These are phyloP conservation scores for Trichogramma evanescens DNA, from an alignment of 2,888 invertebrate genomes.

Conservation along the genomic window DNA sequence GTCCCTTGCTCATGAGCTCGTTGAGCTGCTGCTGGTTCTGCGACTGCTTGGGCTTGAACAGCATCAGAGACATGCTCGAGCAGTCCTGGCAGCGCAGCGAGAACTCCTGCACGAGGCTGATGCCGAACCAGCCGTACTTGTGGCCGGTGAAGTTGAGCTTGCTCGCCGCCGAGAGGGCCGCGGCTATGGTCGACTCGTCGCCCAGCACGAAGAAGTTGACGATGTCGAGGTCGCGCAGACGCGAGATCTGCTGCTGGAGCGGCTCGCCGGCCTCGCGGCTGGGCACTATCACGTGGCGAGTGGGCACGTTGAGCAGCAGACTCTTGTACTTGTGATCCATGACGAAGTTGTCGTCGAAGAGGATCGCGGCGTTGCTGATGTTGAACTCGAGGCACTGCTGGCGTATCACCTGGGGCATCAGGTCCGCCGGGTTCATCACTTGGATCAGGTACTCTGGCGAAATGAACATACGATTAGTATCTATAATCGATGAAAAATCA, in stretches of 20 bases:
- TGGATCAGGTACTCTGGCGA: slow-evolving; percentile 65
- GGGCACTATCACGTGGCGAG: slow-evolving; percentile 77
- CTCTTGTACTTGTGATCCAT: slow-evolving; percentile 94
- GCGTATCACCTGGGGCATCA: slow-evolving; percentile 75
- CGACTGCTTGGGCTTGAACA: slow-evolving; percentile 65
- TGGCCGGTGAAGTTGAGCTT: slow-evolving; percentile 70
- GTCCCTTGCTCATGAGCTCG: slow-evolving; percentile 28
- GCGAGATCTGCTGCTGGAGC: slow-evolving; percentile 61
- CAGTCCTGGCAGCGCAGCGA: slow-evolving; percentile 67
- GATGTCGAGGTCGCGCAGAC: slow-evolving; percentile 73
- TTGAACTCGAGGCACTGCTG: slow-evolving; percentile 62
- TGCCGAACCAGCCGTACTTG: slow-evolving; percentile 82
- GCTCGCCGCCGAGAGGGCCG: slow-evolving; percentile 64
- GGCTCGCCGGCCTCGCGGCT: slow-evolving; percentile 53
- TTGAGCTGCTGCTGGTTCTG: slow-evolving; percentile 54
- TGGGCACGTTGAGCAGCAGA: slow-evolving; percentile 80
- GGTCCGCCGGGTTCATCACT: slow-evolving; percentile 77
- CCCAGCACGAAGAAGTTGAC: slow-evolving; percentile 85
- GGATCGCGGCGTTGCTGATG: slow-evolving; percentile 73
- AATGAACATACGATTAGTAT: background rate
- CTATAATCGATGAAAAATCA: background rate
- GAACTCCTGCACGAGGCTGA: slow-evolving; percentile 65
- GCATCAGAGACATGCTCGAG: slow-evolving; percentile 70
- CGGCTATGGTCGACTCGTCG: slow-evolving; percentile 62
- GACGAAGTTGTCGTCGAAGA: slow-evolving; percentile 82